Percentiles rank a stretch among this genome's conserved stretches.
phyloP scores from a whole-genome alignment of 2,797 vertebrate species.

The Antrozous pallidus region DNA sequence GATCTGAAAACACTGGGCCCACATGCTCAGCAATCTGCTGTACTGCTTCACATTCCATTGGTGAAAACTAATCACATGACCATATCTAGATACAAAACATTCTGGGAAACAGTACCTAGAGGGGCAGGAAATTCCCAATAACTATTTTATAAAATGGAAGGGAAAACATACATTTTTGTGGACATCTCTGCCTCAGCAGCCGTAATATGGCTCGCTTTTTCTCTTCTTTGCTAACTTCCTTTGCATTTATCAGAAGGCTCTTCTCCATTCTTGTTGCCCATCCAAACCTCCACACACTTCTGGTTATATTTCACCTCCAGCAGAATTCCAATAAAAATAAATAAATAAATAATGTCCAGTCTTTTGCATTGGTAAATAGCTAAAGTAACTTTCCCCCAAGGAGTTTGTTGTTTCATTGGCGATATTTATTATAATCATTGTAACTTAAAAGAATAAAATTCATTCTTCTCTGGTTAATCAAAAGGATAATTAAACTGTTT shows the following conservation, averaged over 20 bases:
- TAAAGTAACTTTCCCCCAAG: constrained; percentile 1
- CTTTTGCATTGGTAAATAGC: background rate
- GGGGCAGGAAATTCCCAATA: background rate
- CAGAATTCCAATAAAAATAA: constrained; percentile 25
- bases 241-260: background rate
- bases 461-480: constrained; percentile 21
- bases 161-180: background rate
- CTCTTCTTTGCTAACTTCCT: background rate
- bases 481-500: background rate
- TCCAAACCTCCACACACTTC: background rate
- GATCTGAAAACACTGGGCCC: background rate
- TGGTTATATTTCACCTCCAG: background rate
- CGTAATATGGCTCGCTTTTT: background rate
- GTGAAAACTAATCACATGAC: background rate
- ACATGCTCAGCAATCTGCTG: background rate
- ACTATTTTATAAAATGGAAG: background rate
- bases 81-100: background rate
- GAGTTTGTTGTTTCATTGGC: background rate
- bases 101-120: constrained; percentile 5
- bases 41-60: background rate
- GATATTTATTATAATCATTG: constrained; percentile 32
- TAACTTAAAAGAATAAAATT: constrained; percentile 31
- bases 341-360: background rate
- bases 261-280: background rate
- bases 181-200: background rate